Evolutionary conservation across 1,140 invertebrate species (phyloP), one percentile per base, ranked within the genome.

Genomic region (Araneus ventricosus): DNA sequence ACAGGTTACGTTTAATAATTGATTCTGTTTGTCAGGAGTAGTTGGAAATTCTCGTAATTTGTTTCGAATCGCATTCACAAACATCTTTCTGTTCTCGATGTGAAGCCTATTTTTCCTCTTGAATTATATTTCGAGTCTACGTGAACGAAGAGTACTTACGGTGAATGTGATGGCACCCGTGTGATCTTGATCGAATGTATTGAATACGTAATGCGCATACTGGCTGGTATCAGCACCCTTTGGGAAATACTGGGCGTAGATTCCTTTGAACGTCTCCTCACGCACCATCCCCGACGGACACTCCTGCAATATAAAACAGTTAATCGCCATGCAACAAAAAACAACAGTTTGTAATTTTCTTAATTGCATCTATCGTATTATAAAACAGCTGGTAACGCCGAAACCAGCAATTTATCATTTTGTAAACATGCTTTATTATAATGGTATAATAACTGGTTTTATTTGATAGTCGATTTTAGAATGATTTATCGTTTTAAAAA

Each of bases 181-280:
- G 45, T 94, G 94, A 75, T 95, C 94, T 24, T 94, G 94, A 94
- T 95, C 95, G 80, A 95, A 95, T 17, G 95, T 95, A 61, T 94
- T 95, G 93, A 95, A 95, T 41, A 95, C 94, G 70, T 94, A 95
- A 93, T 95, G 95, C 41, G 95, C 95, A 75, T 95, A 95, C 63
- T 94, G 94, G 84, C 92, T 94, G 17, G 94, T 93, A 87, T 95
- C 95, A 59, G 95, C 96, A 91, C 96, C 96, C 94, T 96, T 95
- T 70, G 96, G 96, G 94, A 96, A 96, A 94, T 96, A 96, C 94
- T 96, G 96, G 82, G 96, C 95, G 94, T 96, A 96, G 79, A 96
- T 96, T 88, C 96, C 95, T 95, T 96, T 96, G 94, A 96, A 96
- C 45, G 95, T 96, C 86, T 96, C 96, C 94, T 96, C 96, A 90